Conservation (phyloP, 2,888 invertebrate species). For the Thumatha senex region DNA sequence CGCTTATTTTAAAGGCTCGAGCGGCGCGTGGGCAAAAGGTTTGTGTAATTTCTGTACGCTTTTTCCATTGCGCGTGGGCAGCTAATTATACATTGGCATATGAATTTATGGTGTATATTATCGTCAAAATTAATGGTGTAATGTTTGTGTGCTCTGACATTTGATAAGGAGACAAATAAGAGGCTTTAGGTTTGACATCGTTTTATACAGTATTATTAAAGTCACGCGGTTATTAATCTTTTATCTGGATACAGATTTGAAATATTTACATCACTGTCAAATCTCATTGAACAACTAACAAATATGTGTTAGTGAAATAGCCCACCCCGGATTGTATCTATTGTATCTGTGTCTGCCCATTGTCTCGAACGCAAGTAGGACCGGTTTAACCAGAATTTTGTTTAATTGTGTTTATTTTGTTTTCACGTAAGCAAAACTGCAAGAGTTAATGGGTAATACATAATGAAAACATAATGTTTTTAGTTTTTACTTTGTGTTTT, state of each 20-base stretch:
- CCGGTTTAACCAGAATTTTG: too few relatives aligned
- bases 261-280: too few relatives aligned
- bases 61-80: conserved; percentile 69
- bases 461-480: too few relatives aligned
- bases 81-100: conserved; percentile 69
- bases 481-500: too few relatives aligned
- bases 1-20: conserved; percentile 52
- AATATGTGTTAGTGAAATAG: too few relatives aligned
- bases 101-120: conserved; percentile 68
- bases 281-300: too few relatives aligned
- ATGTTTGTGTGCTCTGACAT: conserved; percentile 42
- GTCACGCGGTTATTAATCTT: neutral
- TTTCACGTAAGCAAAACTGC: conserved; percentile 55
- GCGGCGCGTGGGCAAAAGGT: conserved; percentile 50
- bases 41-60: conserved; percentile 71
- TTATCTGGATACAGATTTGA: conserved; percentile 10
- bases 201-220: conserved; percentile 6
- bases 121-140: conserved; percentile 48
- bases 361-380: too few relatives aligned
- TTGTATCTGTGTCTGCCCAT: too few relatives aligned
- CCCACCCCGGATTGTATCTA: too few relatives aligned
- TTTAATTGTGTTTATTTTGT: conserved; percentile 23
- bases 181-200: neutral
- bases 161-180: conserved; percentile 38
- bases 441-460: neutral